phyloP scores from a whole-genome alignment of 2,113 vertebrate genomes.

The Periophthalmodon schlosseri region DNA sequence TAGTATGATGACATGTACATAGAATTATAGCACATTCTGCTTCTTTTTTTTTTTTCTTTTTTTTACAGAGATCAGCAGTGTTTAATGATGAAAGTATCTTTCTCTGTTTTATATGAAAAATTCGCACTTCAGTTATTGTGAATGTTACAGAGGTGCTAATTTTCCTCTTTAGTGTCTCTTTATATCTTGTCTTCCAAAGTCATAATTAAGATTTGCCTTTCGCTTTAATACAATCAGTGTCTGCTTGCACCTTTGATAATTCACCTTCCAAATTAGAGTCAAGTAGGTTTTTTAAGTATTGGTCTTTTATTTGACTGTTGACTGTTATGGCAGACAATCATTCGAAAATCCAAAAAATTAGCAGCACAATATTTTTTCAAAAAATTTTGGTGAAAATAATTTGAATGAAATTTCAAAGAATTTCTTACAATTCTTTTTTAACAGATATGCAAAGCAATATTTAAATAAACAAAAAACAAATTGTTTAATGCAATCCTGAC shows the following conservation, averaged over 20 bases:
- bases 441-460: constrained; percentile 13
- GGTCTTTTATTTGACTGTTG: constrained; percentile 45
- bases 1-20: constrained; percentile 54
- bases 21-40: constrained; percentile 49
- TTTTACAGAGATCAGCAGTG: constrained; percentile 37
- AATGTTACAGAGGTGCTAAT: constrained; percentile 51
- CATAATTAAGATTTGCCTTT: constrained; percentile 55
- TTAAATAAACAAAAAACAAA: constrained; percentile 17
- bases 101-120: constrained; percentile 40
- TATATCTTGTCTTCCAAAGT: constrained; percentile 45
- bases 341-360: constrained; percentile 34
- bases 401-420: neutral
- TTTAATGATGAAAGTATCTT: constrained; percentile 29
- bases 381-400: constrained; percentile 36
- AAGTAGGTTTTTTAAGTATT: constrained; percentile 18
- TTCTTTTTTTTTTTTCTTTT: constrained; percentile 7
- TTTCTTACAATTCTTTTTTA: constrained; percentile 12
- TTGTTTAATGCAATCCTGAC: neutral
- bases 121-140: constrained; percentile 65
- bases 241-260: constrained; percentile 58
- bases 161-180: constrained; percentile 43
- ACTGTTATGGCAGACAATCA: constrained; percentile 64
- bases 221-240: constrained; percentile 68
- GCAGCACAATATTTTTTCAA: constrained; percentile 36
- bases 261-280: constrained; percentile 44